Percentiles rank a stretch among this genome's conserved stretches.
These are phyloP conservation scores for Alaudala cheleensis DNA, from an alignment of 2,113 vertebrate species.

Conservation along the genomic window DNA sequence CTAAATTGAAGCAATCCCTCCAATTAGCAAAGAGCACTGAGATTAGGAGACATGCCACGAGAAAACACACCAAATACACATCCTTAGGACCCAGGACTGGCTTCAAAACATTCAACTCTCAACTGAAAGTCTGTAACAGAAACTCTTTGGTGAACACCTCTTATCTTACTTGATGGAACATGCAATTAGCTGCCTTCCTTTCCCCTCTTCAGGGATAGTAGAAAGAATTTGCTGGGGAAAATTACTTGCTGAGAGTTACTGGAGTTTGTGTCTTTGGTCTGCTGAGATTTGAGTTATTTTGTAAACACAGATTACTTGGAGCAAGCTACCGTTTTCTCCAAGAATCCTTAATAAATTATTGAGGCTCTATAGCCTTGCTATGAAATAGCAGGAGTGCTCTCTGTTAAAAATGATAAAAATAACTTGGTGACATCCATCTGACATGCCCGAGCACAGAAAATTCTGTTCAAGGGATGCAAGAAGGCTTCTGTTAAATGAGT, in stretches of 20 bases:
- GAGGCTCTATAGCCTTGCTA: neutral
- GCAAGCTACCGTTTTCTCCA: neutral
- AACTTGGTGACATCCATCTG: neutral
- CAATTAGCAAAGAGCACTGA: neutral
- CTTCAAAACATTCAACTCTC: neutral
- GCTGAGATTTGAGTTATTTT: neutral
- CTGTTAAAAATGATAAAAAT: neutral
- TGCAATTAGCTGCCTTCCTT: neutral
- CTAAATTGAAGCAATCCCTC: neutral
- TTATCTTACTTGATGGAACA: neutral
- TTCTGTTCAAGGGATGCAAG: neutral
- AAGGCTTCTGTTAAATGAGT: neutral
- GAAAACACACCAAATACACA: neutral
- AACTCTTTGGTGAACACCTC: neutral
- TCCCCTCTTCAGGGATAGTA: neutral
- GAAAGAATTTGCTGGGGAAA: neutral
- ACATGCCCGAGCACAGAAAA: neutral
- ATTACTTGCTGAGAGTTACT: neutral
- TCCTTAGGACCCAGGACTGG: neutral
- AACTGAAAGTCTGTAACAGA: neutral
- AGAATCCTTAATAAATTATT: neutral
- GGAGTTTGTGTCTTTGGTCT: neutral
- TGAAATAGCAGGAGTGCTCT: neutral
- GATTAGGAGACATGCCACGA: neutral
- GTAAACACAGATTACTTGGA: neutral